These are phyloP conservation scores for Coelopa pilipes DNA, from an alignment of 2,888 invertebrate genomes.

Conservation along the genomic window DNA sequence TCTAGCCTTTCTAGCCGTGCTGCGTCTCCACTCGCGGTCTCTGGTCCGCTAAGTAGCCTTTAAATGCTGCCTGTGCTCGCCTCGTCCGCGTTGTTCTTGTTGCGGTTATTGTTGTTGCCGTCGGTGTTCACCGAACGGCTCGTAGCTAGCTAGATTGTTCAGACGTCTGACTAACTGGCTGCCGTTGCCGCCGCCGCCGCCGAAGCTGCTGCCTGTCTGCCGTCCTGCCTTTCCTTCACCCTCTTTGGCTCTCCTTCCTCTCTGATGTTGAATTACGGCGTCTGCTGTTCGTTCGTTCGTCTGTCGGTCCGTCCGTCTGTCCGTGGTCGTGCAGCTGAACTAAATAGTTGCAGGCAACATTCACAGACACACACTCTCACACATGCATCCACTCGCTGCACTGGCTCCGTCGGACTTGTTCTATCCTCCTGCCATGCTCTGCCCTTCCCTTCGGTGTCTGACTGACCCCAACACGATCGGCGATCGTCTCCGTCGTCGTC, in stretches of 20 bases:
- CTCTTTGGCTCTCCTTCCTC: no score
- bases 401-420: no score
- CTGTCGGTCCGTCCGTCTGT: not conserved
- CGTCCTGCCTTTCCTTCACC: not conserved
- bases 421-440: no score
- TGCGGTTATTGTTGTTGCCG: no score
- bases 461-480: no score
- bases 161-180: constrained; percentile 17
- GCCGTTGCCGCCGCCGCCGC: not conserved
- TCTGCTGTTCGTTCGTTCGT: not conserved
- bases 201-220: not conserved
- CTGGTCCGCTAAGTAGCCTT: constrained; percentile 11
- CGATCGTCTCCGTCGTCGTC: no score
- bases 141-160: constrained; percentile 10
- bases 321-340: constrained; percentile 27
- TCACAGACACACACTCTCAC: constrained; percentile 1
- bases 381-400: not conserved
- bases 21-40: not conserved
- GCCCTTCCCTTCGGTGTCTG: no score
- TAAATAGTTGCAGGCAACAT: constrained; percentile 22
- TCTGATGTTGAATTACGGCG: no score
- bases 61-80: constrained; percentile 7
- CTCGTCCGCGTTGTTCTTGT: no score
- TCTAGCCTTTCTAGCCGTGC: not conserved
- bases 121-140: not conserved